Percentiles rank a stretch among this genome's conserved stretches.
Evolutionary conservation across 1,140 invertebrate species (phyloP).

Genomic region (Drosophila arawakana): DNA sequence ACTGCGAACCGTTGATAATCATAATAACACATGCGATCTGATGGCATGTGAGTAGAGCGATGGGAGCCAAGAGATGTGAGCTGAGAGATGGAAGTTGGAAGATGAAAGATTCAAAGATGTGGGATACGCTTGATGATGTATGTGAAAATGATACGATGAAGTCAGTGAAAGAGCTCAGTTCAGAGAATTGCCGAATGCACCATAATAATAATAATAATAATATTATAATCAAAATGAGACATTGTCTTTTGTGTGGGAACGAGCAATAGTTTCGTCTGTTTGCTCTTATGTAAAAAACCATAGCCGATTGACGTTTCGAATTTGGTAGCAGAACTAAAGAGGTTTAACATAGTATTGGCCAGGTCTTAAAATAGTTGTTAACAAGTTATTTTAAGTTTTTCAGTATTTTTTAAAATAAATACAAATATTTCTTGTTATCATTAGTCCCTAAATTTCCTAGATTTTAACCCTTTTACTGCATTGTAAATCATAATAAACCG

Average conservation of each 20-base stretch:
- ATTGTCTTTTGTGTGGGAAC: conserved; percentile 57
- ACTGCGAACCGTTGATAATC: conserved; percentile 64
- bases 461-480: conserved; percentile 23
- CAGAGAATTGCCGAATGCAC: conserved; percentile 28
- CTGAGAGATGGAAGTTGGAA: background rate
- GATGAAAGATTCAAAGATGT: conserved; percentile 21
- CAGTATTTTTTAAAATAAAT: no score
- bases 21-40: conserved; percentile 50
- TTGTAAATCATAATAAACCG: conserved; percentile 40
- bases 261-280: conserved; percentile 1
- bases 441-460: background rate
- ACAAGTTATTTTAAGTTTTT: no score
- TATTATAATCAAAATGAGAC: conserved; percentile 58
- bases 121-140: conserved; percentile 40
- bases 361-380: no score
- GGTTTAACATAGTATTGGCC: background rate
- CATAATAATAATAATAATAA: conserved; percentile 56
- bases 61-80: conserved; percentile 3
- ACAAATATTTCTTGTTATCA: background rate
- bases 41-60: conserved; percentile 39
- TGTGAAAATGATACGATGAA: conserved; percentile 72
- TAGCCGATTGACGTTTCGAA: conserved; percentile 30
- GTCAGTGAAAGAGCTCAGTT: conserved; percentile 44
- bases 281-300: conserved; percentile 33
- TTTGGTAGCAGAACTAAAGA: conserved; percentile 26